Base-by-base conservation (phyloP, 1,140 invertebrate genomes). In the Coptotermes formosanus region DNA sequence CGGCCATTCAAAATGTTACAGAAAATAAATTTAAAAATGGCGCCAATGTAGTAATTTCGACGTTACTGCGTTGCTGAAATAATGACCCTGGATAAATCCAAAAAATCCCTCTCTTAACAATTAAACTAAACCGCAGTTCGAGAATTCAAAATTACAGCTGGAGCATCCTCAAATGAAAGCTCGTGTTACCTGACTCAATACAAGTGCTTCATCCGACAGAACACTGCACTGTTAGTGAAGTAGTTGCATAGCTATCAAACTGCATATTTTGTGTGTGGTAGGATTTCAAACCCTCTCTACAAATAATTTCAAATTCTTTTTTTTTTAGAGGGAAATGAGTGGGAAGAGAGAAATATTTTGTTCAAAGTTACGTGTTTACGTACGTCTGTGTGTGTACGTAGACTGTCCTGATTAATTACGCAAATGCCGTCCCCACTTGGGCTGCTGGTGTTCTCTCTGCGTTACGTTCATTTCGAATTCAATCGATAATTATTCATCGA, bases 341-440 rank as follows among this genome's bases (percentile, higher is more conserved):
- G 64, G 64, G 64, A 75, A 75, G 64, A 8, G n/a, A 75, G 64
- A 25, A 14, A 30, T 3, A 75, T 75, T 30, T n/a, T 75, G n/a
- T 75, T 75, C n/a, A 30, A 75, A 75, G 64, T 30, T 75, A 75
- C 14, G 64, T 75, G 25, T 75, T 75, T 75, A 75, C 30, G 25
- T 30, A 75, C 14, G n/a, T 75, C 14, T 55, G 19, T 55, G 19
- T 55, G 21, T 55, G 19, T 55, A n/a, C n/a, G 14, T 75, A 75
- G 25, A n/a, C 64, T n/a, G 64, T 75, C 25, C 64, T 75, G 64
- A 30, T 75, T 75, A 75, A 75, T 75, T 75, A 75, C 64, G 64
- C 30, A 75, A n/a, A 75, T 75, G 30, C n/a, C 64, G 25, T 64
- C 59, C 59, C 59, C 59, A 8, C 8, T n/a, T 30, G 6, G 30